Percentiles rank a stretch among this genome's conserved stretches.
These are phyloP conservation scores for Tolmerus cingulatus DNA, from an alignment of 2,888 invertebrate genomes.

Conservation along the genomic window DNA sequence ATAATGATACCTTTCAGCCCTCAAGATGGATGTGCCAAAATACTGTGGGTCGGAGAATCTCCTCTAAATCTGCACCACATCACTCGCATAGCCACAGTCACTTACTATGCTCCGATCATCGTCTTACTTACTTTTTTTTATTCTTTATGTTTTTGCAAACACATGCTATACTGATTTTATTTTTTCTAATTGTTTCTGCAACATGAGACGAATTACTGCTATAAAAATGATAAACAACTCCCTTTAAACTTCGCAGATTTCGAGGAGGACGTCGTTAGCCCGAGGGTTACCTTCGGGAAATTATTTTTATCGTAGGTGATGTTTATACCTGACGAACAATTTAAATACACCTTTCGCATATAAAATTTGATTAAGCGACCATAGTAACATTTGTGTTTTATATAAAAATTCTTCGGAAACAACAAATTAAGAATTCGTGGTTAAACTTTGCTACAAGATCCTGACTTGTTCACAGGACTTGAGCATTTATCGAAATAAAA, in stretches of 20 bases:
- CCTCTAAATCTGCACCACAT: slow-evolving; percentile 7
- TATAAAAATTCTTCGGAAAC: background rate
- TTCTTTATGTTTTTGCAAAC: background rate
- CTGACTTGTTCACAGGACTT: background rate
- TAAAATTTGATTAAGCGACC: background rate
- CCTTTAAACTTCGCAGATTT: background rate
- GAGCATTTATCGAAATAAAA: background rate
- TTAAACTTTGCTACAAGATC: background rate
- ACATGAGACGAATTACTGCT: slow-evolving; percentile 44
- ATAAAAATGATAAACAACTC: slow-evolving; percentile 45
- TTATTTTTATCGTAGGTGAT: background rate
- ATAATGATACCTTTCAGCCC: slow-evolving; percentile 43
- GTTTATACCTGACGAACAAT: background rate
- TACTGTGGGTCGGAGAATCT: slow-evolving; percentile 23
- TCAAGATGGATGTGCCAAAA: slow-evolving; percentile 47
- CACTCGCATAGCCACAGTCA: background rate
- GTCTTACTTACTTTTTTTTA: background rate
- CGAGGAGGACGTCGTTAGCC: background rate
- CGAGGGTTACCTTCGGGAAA: background rate
- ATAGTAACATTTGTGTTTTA: background rate
- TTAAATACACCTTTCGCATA: background rate
- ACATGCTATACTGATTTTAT: background rate
- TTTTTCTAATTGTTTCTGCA: slow-evolving; percentile 34
- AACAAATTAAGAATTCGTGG: background rate
- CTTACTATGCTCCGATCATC: background rate